Percentiles rank a stretch among this genome's conserved stretches.
Evolutionary conservation across 2,797 vertebrate genomes (phyloP).

Genomic region (Rousettus madagascariensis): DNA sequence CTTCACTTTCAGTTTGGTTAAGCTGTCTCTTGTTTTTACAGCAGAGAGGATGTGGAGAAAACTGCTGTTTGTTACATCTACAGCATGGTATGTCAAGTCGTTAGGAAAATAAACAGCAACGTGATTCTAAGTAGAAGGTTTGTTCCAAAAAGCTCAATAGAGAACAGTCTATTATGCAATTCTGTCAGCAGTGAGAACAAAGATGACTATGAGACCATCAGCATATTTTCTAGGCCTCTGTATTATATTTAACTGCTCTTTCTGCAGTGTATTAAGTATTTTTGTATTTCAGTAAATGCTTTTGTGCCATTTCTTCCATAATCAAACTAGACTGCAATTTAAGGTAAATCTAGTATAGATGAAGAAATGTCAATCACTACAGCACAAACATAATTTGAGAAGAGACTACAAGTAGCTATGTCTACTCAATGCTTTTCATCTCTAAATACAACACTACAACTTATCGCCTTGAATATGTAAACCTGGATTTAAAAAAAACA

Average conservation of each 20-base stretch:
- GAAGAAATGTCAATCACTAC: background rate
- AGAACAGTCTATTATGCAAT: background rate
- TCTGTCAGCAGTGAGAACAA: background rate
- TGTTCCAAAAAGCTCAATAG: background rate
- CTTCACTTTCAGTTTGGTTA: background rate
- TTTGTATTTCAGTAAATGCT: background rate
- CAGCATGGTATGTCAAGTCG: background rate
- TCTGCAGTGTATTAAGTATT: background rate
- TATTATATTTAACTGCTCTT: background rate
- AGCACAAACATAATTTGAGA: background rate
- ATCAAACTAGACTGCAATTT: conserved; percentile 15
- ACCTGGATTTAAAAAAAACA: background rate
- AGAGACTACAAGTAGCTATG: background rate
- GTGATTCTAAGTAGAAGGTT: background rate
- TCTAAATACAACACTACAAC: background rate
- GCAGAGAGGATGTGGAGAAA: background rate
- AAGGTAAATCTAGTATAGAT: background rate
- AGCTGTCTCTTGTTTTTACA: background rate
- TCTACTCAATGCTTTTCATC: background rate
- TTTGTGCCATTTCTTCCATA: background rate
- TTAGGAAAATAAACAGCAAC: conserved; percentile 26
- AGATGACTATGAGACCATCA: background rate
- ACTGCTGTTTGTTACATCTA: background rate
- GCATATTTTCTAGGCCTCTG: background rate
- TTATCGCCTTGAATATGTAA: background rate